phyloP scores from a whole-genome alignment of 2,888 invertebrate genomes.

The Himalopsyche tibetana region DNA sequence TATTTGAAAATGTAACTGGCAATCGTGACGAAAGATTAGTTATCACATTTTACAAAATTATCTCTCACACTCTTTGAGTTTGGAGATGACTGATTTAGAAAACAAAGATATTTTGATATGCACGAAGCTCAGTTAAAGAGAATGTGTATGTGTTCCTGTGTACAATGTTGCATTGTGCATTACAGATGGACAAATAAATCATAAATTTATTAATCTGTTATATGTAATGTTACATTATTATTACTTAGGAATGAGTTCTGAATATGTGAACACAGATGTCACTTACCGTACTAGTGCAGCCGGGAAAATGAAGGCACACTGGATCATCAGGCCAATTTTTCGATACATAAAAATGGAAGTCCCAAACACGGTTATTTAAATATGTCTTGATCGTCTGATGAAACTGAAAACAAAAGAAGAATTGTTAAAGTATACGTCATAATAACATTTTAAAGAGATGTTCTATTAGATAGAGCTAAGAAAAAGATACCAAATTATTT shows the following conservation, averaged over 20 bases:
- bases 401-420: constrained; percentile 80
- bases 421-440: neutral
- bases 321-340: constrained; percentile 92
- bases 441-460: too few relatives aligned
- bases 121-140: too few relatives aligned
- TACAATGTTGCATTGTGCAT: too few relatives aligned
- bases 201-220: neutral
- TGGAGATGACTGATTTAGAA: too few relatives aligned
- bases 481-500: too few relatives aligned
- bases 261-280: neutral
- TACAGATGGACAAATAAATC: neutral
- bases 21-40: too few relatives aligned
- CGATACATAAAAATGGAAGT: constrained; percentile 93
- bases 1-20: too few relatives aligned
- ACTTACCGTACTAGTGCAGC: constrained; percentile 88
- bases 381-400: constrained; percentile 94
- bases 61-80: too few relatives aligned
- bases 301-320: constrained; percentile 91
- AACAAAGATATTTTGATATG: too few relatives aligned
- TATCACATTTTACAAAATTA: too few relatives aligned
- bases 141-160: too few relatives aligned
- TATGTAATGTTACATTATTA: constrained; percentile 42
- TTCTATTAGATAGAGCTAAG: too few relatives aligned
- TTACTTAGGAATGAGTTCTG: neutral
- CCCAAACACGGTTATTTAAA: constrained; percentile 92